Percentiles rank a stretch among this genome's conserved stretches.
phyloP scores from a whole-genome alignment of 2,797 vertebrate genomes.

The Malacoctenus gilli region DNA sequence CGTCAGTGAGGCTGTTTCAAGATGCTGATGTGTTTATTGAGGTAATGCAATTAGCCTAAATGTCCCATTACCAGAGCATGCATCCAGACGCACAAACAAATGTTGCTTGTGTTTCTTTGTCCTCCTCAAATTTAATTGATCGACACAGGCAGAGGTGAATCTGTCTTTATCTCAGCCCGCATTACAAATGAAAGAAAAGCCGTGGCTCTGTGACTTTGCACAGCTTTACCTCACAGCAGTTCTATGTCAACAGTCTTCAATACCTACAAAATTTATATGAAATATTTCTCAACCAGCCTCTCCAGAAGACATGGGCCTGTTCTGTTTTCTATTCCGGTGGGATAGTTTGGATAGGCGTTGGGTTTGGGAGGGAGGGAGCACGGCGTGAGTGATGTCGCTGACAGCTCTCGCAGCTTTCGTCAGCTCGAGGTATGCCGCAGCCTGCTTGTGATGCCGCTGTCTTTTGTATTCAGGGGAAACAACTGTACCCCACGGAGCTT shows the following conservation, averaged over 20 bases:
- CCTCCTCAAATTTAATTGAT: constrained; percentile 57
- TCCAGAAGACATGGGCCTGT: constrained; percentile 58
- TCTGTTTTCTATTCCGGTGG: constrained; percentile 78
- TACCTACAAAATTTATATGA: constrained; percentile 67
- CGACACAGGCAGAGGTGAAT: constrained; percentile 77
- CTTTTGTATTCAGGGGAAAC: constrained; percentile 82
- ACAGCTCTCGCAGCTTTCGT: constrained; percentile 78
- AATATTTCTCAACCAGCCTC: constrained; percentile 75
- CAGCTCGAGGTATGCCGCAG: constrained; percentile 74
- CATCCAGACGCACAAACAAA: constrained; percentile 21
- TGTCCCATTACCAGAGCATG: constrained; percentile 39
- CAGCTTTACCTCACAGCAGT: constrained; percentile 70
- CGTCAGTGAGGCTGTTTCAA: constrained; percentile 59
- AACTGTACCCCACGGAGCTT: constrained; percentile 74
- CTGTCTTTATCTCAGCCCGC: constrained; percentile 78
- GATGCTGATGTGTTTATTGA: constrained; percentile 64
- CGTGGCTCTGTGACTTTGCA: constrained; percentile 63
- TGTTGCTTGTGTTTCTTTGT: not conserved
- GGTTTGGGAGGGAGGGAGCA: constrained; percentile 61
- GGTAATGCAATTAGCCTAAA: constrained; percentile 59
- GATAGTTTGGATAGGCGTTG: constrained; percentile 62
- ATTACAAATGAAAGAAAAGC: constrained; percentile 78
- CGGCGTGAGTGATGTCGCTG: constrained; percentile 80
- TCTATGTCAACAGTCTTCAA: constrained; percentile 80
- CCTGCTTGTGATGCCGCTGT: constrained; percentile 75